These are phyloP conservation scores for Halictus ligatus DNA, from an alignment of 2,888 invertebrate genomes.

Conservation along the genomic window DNA sequence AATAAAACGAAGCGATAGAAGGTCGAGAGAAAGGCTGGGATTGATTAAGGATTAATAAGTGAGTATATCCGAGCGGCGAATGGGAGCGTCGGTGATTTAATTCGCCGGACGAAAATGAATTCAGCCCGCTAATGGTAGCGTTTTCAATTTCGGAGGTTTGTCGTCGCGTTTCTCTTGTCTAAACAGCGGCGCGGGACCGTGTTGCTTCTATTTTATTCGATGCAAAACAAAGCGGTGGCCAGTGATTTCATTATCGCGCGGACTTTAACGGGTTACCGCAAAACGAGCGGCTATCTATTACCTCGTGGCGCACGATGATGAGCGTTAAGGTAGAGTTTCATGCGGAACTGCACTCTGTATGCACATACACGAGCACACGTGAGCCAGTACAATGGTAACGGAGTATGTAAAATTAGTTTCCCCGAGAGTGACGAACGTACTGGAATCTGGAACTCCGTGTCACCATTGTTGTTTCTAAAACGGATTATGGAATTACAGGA, in stretches of 20 bases:
- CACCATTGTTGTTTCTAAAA: not conserved
- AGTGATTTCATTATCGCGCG: constrained; percentile 50
- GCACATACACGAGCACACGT: not conserved
- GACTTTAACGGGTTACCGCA: constrained; percentile 49
- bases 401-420: constrained; percentile 20
- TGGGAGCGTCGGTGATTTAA: not conserved
- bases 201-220: constrained; percentile 23
- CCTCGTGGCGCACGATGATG: constrained; percentile 27
- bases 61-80: not conserved
- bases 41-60: not conserved
- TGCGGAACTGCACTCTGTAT: constrained; percentile 6
- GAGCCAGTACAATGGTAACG: not conserved
- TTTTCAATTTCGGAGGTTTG: not conserved
- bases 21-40: too few species aligned
- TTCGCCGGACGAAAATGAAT: not conserved
- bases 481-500: not conserved
- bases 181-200: not conserved
- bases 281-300: constrained; percentile 47
- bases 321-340: constrained; percentile 34
- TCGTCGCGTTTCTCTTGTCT: not conserved
- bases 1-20: too few species aligned
- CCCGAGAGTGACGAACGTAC: not conserved
- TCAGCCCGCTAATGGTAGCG: too few species aligned
- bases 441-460: not conserved
- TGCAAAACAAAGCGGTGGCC: constrained; percentile 14